A percentile compares a stretch with the other conserved stretches of the same genome.
phyloP scores from a whole-genome alignment of 2,797 vertebrate genomes.

The Helicolenus hilgendorfi region DNA sequence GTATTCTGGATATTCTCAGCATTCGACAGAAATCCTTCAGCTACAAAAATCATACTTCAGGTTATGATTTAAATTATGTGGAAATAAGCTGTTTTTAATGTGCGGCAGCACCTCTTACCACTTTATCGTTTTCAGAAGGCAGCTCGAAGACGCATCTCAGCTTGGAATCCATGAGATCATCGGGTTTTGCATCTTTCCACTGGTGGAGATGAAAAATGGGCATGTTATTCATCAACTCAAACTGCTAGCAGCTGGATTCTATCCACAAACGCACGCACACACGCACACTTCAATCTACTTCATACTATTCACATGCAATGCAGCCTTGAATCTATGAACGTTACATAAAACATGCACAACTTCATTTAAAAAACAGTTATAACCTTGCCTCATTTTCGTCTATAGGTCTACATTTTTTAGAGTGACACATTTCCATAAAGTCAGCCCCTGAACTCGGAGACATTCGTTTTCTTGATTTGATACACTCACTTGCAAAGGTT shows the following conservation, averaged over 20 bases:
- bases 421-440: not conserved
- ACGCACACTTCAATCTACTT: not conserved
- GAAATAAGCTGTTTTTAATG: slow-evolving; percentile 11
- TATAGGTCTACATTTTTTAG: not conserved
- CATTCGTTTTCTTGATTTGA: not conserved
- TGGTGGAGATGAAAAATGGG: slow-evolving; percentile 85
- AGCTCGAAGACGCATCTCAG: slow-evolving; percentile 99
- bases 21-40: not conserved
- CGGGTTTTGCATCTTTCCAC: slow-evolving; percentile 99
- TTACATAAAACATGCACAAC: not conserved
- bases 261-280: slow-evolving; percentile 22
- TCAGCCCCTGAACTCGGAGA: not conserved
- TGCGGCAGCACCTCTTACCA: slow-evolving; percentile 91
- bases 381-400: not conserved
- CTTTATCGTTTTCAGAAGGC: slow-evolving; percentile 97
- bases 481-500: not conserved
- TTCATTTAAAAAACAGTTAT: not conserved
- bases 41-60: not conserved
- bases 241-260: slow-evolving; percentile 73
- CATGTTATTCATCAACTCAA: slow-evolving; percentile 74
- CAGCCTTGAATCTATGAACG: not conserved
- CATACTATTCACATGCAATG: slow-evolving; percentile 24
- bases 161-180: slow-evolving; percentile 99
- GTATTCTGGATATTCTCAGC: not conserved
- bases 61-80: not conserved